Evolutionary conservation across 2,797 vertebrate species (phyloP).

Genomic region (Iguana delicatissima): DNA sequence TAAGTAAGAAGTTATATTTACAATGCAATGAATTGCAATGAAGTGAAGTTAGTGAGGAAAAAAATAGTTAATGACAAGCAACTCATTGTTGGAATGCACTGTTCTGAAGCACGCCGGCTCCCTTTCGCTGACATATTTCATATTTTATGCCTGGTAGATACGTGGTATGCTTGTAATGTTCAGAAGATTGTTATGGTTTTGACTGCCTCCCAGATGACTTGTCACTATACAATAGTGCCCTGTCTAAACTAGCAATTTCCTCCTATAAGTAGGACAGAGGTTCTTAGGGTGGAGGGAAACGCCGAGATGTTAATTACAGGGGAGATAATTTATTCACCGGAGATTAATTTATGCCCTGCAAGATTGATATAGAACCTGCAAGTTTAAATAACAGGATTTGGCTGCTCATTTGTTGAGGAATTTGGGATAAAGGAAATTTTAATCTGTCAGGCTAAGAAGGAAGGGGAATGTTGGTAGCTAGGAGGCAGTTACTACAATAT

Average conservation of each 20-base stretch:
- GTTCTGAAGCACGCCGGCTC: too few species aligned
- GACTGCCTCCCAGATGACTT: slow-evolving; percentile 65
- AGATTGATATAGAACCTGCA: slow-evolving; percentile 70
- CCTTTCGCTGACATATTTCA: background rate
- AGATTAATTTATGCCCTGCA: slow-evolving; percentile 73
- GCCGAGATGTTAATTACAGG: slow-evolving; percentile 75
- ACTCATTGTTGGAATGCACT: too few species aligned
- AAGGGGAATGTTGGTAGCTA: background rate
- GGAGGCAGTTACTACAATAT: slow-evolving; percentile 19
- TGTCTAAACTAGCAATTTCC: slow-evolving; percentile 76
- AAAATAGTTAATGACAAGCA: too few species aligned
- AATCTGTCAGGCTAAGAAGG: slow-evolving; percentile 47
- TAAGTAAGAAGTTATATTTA: background rate
- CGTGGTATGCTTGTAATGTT: slow-evolving; percentile 41
- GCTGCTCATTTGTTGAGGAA: slow-evolving; percentile 38
- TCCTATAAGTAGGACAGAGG: slow-evolving; percentile 74
- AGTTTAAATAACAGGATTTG: slow-evolving; percentile 42
- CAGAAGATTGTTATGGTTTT: slow-evolving; percentile 66
- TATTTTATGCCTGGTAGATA: slow-evolving; percentile 44
- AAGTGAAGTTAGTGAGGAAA: too few species aligned
- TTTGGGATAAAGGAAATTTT: slow-evolving; percentile 40
- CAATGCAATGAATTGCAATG: too few species aligned
- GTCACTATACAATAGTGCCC: slow-evolving; percentile 68
- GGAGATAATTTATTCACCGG: slow-evolving; percentile 77
- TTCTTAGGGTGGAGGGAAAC: slow-evolving; percentile 67